Conservation (phyloP, 2,113 vertebrate genomes). For the Mugil cephalus region DNA sequence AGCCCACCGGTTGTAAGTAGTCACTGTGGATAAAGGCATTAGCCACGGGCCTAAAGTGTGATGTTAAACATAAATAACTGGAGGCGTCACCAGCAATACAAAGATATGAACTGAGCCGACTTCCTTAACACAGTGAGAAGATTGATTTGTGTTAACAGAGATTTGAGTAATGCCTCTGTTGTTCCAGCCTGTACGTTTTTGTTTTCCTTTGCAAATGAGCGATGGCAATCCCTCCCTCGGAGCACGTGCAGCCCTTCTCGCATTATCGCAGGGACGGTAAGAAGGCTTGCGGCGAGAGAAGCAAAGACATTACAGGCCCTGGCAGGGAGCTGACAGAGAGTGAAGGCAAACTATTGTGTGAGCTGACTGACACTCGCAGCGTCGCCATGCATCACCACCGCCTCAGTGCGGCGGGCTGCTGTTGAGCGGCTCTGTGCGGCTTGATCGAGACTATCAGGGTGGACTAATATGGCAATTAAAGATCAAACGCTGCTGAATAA, state of each 20-base stretch:
- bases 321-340: slow-evolving; percentile 34
- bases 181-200: slow-evolving; percentile 29
- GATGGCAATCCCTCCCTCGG: slow-evolving; percentile 7
- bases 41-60: slow-evolving; percentile 20
- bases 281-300: slow-evolving; percentile 25
- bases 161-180: slow-evolving; percentile 11
- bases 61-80: slow-evolving; percentile 5
- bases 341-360: slow-evolving; percentile 25
- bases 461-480: slow-evolving; percentile 67
- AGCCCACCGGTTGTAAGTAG: background rate
- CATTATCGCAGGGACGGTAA: slow-evolving; percentile 14
- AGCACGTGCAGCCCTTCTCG: background rate
- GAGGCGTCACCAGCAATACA: background rate
- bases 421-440: slow-evolving; percentile 47
- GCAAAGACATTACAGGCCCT: slow-evolving; percentile 27
- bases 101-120: slow-evolving; percentile 8
- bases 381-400: slow-evolving; percentile 16
- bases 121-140: slow-evolving; percentile 2
- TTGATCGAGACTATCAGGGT: slow-evolving; percentile 56
- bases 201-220: slow-evolving; percentile 33
- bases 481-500: slow-evolving; percentile 63
- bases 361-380: slow-evolving; percentile 32
- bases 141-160: slow-evolving; percentile 36
- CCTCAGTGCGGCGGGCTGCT: slow-evolving; percentile 26
- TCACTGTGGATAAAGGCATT: slow-evolving; percentile 21